Percentiles rank a stretch among this genome's conserved stretches.
Conservation (phyloP, 2,797 vertebrate genomes). For the Neoniphon sammara region DNA sequence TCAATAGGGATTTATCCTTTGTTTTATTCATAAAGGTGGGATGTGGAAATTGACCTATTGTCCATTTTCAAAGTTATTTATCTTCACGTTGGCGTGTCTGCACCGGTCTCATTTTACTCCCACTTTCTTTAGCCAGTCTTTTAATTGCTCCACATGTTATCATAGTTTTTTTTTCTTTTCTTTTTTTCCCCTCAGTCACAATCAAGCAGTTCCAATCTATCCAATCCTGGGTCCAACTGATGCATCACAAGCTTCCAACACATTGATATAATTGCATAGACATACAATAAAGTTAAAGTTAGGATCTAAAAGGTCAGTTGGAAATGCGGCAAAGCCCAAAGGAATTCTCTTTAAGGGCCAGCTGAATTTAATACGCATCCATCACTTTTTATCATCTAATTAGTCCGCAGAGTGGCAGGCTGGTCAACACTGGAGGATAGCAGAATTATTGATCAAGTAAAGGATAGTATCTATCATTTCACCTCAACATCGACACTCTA, state of each 20-base stretch:
- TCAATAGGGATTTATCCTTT: conserved; percentile 54
- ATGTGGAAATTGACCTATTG: conserved; percentile 55
- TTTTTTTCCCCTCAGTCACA: conserved; percentile 49
- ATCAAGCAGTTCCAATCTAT: conserved; percentile 77
- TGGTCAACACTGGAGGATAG: conserved; percentile 86
- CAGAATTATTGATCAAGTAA: conserved; percentile 91
- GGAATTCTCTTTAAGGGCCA: conserved; percentile 86
- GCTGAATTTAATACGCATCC: conserved; percentile 93
- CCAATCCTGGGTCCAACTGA: conserved; percentile 79
- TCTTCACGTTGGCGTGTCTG: conserved; percentile 4
- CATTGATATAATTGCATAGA: conserved; percentile 85
- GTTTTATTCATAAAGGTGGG: conserved; percentile 39
- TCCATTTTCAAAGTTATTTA: conserved; percentile 25
- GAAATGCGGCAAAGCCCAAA: conserved; percentile 88
- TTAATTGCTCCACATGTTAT: not conserved
- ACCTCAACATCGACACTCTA: conserved; percentile 60
- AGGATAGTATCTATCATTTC: conserved; percentile 93
- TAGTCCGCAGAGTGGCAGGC: conserved; percentile 90
- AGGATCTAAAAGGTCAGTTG: conserved; percentile 92
- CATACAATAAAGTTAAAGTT: conserved; percentile 91
- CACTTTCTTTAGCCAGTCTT: conserved; percentile 19
- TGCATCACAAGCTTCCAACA: conserved; percentile 87
- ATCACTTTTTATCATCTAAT: conserved; percentile 99
- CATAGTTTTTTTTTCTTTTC: not conserved
- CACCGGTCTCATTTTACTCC: conserved; percentile 5